phyloP scores from a whole-genome alignment of 2,888 invertebrate species.

The Onthophagus sagittarius region DNA sequence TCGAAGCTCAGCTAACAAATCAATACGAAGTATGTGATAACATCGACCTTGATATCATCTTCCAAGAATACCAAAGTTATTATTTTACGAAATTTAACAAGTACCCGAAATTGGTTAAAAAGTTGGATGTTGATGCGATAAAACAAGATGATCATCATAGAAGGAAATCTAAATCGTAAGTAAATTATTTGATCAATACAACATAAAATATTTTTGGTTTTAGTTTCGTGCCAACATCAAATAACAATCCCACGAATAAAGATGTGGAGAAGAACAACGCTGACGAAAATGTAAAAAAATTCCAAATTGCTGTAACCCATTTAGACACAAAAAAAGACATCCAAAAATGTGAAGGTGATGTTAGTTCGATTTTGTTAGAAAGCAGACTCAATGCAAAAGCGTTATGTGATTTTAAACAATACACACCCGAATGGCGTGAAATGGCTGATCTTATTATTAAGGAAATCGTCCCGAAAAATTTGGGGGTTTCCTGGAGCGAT shows the following conservation, averaged over 20 bases:
- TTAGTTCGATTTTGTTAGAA: not conserved
- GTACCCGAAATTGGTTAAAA: constrained; percentile 76
- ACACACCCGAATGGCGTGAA: constrained; percentile 59
- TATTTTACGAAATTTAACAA: constrained; percentile 82
- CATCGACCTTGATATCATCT: constrained; percentile 80
- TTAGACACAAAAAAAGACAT: constrained; percentile 3
- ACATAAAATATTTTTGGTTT: not conserved
- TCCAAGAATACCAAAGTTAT: constrained; percentile 86
- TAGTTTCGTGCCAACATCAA: constrained; percentile 4
- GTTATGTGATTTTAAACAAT: constrained; percentile 39
- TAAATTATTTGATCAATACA: not conserved
- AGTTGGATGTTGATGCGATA: constrained; percentile 33
- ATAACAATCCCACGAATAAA: constrained; percentile 7
- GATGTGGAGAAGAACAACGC: not conserved
- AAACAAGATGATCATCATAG: constrained; percentile 10
- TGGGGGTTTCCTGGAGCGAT: constrained; percentile 69
- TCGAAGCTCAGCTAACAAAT: constrained; percentile 69
- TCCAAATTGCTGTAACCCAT: constrained; percentile 19
- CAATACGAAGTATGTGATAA: constrained; percentile 84
- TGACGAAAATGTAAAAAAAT: constrained; percentile 8
- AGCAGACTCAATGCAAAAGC: constrained; percentile 19
- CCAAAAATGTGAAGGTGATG: not conserved
- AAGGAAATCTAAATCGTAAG: constrained; percentile 17
- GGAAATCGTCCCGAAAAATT: constrained; percentile 49
- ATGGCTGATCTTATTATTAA: constrained; percentile 63